Conservation (phyloP, 2,113 vertebrate genomes). For the Scortum barcoo region DNA sequence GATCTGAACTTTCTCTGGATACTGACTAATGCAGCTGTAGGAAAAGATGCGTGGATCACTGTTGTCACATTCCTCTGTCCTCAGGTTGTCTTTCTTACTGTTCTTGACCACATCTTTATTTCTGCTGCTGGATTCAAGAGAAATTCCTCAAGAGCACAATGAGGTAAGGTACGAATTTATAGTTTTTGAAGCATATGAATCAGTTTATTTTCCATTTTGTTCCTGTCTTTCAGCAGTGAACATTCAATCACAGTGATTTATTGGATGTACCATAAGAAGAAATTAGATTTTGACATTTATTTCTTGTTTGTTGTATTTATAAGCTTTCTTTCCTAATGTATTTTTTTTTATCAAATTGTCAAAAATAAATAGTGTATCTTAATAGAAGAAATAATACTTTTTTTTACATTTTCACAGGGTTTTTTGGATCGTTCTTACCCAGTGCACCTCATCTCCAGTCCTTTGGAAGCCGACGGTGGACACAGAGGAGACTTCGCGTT, state of each 20-base stretch:
- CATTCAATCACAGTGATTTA: not conserved
- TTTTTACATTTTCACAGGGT: constrained; percentile 22
- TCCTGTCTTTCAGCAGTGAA: not conserved
- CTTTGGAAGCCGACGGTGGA: constrained; percentile 16
- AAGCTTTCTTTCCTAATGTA: not conserved
- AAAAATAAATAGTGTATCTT: not conserved
- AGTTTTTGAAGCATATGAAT: not conserved
- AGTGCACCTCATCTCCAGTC: constrained; percentile 18
- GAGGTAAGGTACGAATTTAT: constrained; percentile 49
- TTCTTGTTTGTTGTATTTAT: not conserved
- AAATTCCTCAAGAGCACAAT: constrained; percentile 10
- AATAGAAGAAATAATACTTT: not conserved
- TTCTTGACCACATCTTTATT: constrained; percentile 54
- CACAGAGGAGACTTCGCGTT: constrained; percentile 21
- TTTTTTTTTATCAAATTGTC: not conserved
- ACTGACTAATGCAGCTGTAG: not conserved
- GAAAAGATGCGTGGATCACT: constrained; percentile 53
- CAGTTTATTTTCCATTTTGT: not conserved
- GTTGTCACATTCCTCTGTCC: constrained; percentile 8
- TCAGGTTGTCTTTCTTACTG: constrained; percentile 38
- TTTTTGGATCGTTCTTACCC: constrained; percentile 40
- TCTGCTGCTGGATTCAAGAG: constrained; percentile 48
- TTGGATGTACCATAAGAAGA: not conserved
- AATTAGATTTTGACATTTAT: not conserved
- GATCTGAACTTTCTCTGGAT: not conserved